Evolutionary conservation across 2,113 vertebrate species (phyloP).

Genomic region (Scytalopus superciliaris): DNA sequence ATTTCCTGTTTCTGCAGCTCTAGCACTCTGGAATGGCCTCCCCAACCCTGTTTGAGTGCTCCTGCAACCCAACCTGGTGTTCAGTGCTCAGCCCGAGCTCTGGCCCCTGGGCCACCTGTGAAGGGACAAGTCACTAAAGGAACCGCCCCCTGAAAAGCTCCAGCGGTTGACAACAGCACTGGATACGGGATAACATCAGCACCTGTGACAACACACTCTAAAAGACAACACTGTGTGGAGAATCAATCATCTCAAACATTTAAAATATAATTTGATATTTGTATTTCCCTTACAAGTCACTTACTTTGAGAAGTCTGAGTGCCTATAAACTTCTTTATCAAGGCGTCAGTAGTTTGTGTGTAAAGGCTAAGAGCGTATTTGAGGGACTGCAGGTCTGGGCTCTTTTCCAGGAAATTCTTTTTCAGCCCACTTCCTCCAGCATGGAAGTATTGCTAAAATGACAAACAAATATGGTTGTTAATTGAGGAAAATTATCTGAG

Average conservation of each 20-base stretch:
- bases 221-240: neutral
- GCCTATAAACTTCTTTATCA: conserved; percentile 98
- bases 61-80: neutral
- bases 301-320: conserved; percentile 95
- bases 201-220: neutral
- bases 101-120: neutral
- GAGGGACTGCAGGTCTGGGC: conserved; percentile 91
- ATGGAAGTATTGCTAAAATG: conserved; percentile 95
- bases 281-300: neutral
- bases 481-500: neutral
- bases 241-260: neutral
- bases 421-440: conserved; percentile 97
- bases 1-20: neutral
- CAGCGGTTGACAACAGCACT: neutral
- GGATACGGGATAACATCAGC: neutral
- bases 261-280: neutral
- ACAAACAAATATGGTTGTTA: neutral
- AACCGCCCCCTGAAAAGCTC: neutral
- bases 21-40: neutral
- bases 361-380: conserved; percentile 97
- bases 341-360: conserved; percentile 93
- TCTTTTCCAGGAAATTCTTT: conserved; percentile 97
- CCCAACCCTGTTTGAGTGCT: neutral
- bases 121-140: neutral
- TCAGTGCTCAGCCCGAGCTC: neutral